phyloP scores from a whole-genome alignment of 2,797 vertebrate genomes.

The Moxostoma hubbsi region DNA sequence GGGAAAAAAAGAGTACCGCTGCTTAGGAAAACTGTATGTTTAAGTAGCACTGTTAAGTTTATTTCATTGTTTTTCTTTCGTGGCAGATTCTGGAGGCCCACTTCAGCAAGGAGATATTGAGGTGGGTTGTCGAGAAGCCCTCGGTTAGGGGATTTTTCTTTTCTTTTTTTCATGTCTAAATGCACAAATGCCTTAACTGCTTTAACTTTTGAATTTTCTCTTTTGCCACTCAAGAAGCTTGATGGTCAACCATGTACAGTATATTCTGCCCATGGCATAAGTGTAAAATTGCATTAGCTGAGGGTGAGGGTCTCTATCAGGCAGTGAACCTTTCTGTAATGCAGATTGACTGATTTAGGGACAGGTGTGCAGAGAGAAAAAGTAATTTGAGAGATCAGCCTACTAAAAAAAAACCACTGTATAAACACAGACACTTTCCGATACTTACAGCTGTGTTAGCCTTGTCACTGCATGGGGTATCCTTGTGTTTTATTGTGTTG shows the following conservation, averaged over 20 bases:
- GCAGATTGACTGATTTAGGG: not conserved
- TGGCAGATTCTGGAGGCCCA: constrained; percentile 89
- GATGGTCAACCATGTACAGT: constrained; percentile 82
- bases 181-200: not conserved
- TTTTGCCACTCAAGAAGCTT: constrained; percentile 79
- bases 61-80: not conserved
- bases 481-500: not conserved
- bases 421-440: no score
- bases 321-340: constrained; percentile 82
- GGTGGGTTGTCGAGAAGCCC: constrained; percentile 70
- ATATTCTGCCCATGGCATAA: constrained; percentile 92
- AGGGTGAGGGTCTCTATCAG: constrained; percentile 91
- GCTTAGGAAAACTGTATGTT: constrained; percentile 81
- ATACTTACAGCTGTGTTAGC: no score
- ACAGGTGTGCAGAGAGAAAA: not conserved
- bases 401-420: not conserved
- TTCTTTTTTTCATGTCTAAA: not conserved
- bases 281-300: constrained; percentile 89
- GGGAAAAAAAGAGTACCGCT: constrained; percentile 81
- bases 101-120: constrained; percentile 90
- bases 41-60: not conserved
- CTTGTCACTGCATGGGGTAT: no score
- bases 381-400: not conserved
- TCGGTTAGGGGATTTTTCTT: not conserved
- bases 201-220: not conserved